phyloP scores from a whole-genome alignment of 2,113 vertebrate genomes.

The Burhinus bistriatus region DNA sequence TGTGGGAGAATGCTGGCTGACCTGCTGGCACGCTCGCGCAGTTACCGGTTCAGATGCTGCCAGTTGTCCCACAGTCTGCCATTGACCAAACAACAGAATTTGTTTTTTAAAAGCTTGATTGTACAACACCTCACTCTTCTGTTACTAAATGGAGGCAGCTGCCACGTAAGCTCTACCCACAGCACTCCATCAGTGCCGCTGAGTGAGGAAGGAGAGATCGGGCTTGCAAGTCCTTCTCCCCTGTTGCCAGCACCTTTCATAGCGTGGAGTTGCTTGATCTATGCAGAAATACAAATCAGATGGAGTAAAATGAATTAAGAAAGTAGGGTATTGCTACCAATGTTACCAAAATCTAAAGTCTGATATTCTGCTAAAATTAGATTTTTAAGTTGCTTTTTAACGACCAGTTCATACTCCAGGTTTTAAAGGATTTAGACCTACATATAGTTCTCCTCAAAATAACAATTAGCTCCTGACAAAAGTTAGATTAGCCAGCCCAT shows the following conservation, averaged over 20 bases:
- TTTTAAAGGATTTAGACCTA: background rate
- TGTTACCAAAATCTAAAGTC: background rate
- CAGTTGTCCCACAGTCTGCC: background rate
- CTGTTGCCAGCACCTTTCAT: background rate
- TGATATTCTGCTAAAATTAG: conserved; percentile 17
- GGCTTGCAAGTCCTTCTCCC: background rate
- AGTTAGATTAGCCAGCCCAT: background rate
- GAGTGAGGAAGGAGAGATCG: background rate
- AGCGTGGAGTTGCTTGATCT: background rate
- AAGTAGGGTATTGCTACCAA: background rate
- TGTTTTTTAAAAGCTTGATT: background rate
- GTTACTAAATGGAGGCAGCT: background rate
- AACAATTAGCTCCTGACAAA: background rate
- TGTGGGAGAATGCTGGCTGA: background rate
- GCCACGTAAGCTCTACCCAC: background rate
- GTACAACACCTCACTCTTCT: background rate
- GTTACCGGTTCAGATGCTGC: background rate
- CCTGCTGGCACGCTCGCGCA: too few species aligned
- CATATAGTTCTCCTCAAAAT: background rate
- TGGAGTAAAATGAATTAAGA: conserved; percentile 5
- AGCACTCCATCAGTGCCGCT: background rate
- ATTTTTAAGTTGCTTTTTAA: background rate
- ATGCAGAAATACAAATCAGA: background rate
- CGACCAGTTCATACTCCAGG: background rate
- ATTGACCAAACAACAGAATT: background rate